Evolutionary conservation across 1,140 invertebrate genomes (phyloP), one percentile per base, ranked within the genome.

Genomic region (Conopomorpha cramerella): DNA sequence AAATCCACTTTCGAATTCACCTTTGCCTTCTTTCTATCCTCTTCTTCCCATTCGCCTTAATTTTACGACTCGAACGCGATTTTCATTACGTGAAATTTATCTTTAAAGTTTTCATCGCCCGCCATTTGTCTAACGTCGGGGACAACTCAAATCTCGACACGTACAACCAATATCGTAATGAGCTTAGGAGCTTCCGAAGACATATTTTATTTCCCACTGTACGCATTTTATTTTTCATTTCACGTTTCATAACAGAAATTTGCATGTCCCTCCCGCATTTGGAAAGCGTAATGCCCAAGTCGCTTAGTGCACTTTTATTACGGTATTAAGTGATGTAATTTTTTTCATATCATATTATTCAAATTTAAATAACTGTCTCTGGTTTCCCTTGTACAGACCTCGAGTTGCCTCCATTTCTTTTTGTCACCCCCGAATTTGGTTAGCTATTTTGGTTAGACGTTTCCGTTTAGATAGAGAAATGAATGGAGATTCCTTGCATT

Each of bases 301-400:
- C 74, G 74, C 74, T 78, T 74, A 76, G 68, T 73, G 70, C 72
- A 79, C 71, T 79, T 79, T 79, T 79, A 79, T 79, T 79, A 70
- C 57, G 71, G 77, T 71, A 79, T 78, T 79, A 79, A 79, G 71
- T 79, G 77, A 79, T 77, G 77, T 79, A 79, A 79, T 79, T 79
- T 79, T 77, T 79, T 78, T 64, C 74, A 74, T 78, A 77, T 79
- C 70, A 79, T 79, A 74, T 77, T 78, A 79, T 79, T 79, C 74
- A 79, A 79, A 79, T 79, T 79, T 79, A 79, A 79, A 78, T 79
- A 79, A 79, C 68, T 76, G 71, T 77, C 77, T 78, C 58, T 66
- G 59, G 58, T 68, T 72, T 65, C 66, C 67, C 64, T 58, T 49
- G 55, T 51, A 49, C 44, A 68, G 64, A 57, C 72, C 61, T 62